Conservation (phyloP, 2,797 vertebrate genomes). For the Dicrostonyx torquatus region DNA sequence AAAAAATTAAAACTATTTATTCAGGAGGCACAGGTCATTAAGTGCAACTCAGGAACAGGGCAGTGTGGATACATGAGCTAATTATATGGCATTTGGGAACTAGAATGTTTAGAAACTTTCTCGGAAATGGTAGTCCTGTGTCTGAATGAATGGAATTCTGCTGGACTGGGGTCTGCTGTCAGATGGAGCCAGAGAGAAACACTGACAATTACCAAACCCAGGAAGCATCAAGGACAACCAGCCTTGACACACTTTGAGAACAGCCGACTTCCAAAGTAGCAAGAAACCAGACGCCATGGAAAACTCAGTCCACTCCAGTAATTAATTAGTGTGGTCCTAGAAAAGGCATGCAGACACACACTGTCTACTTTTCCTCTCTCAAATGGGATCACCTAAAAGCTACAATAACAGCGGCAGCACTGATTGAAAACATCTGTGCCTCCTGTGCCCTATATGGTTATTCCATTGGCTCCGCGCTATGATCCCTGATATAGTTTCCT, state of each 20-base stretch:
- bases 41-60: background rate
- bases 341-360: background rate
- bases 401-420: background rate
- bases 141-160: conserved; percentile 37
- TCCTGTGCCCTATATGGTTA: background rate
- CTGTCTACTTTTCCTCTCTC: conserved; percentile 22
- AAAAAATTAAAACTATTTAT: conserved; percentile 40
- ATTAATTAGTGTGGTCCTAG: background rate
- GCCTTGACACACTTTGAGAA: background rate
- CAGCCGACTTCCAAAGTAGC: background rate
- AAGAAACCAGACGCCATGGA: background rate
- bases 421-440: background rate
- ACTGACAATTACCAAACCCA: background rate
- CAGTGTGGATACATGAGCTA: background rate
- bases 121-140: conserved; percentile 1
- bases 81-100: conserved; percentile 38
- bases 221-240: background rate
- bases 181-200: conserved; percentile 5
- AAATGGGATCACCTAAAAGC: background rate
- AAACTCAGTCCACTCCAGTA: background rate
- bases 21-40: conserved; percentile 5
- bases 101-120: conserved; percentile 14
- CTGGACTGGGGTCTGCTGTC: background rate
- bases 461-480: background rate
- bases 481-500: background rate